phyloP scores from a whole-genome alignment of 2,888 invertebrate species.

The Noctua comes region DNA sequence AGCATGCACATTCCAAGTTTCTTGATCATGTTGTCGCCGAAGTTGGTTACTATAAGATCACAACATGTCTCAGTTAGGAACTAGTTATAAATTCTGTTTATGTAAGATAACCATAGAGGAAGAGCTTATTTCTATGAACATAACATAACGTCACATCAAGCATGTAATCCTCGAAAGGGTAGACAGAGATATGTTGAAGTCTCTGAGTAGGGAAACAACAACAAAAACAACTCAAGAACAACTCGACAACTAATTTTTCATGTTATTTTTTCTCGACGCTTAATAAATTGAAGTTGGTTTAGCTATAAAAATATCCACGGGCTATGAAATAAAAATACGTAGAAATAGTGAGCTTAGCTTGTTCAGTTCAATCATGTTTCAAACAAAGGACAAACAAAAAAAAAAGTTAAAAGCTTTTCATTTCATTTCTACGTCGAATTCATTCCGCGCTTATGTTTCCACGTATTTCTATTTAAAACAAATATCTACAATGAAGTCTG shows the following conservation, averaged over 20 bases:
- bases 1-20: constrained; percentile 15
- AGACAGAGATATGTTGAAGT: not conserved
- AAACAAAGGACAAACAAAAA: not conserved
- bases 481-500: not conserved
- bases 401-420: not conserved
- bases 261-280: not conserved
- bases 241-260: too few relatives aligned
- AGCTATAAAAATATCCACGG: not conserved
- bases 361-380: constrained; percentile 16
- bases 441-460: not conserved
- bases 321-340: not conserved
- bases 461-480: constrained; percentile 10
- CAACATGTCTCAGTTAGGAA: not conserved
- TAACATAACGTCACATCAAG: not conserved
- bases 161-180: not conserved
- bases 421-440: constrained; percentile 13
- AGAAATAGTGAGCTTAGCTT: not conserved
- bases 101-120: not conserved
- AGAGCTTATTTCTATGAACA: not conserved
- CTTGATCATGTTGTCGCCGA: constrained; percentile 10
- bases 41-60: not conserved
- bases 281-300: not conserved
- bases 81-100: not conserved
- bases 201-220: not conserved
- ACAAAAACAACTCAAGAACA: not conserved